Evolutionary conservation across 2,888 invertebrate species (phyloP), one percentile per base, ranked within the genome.

Genomic region (Papilio gigon): DNA sequence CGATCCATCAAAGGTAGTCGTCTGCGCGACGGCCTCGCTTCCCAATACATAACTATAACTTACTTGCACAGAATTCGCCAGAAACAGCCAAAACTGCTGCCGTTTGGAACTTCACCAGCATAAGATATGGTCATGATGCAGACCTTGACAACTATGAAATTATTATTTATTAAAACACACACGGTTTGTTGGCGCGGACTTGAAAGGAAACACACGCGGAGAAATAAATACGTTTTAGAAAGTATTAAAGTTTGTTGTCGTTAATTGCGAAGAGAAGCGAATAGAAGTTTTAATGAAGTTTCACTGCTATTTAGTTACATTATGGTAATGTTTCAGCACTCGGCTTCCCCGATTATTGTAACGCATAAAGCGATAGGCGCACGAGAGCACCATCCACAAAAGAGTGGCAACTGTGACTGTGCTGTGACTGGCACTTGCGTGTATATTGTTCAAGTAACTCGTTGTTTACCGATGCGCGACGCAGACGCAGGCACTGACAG

Each of bases 81-180:
- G 93, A 97, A 97, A 90, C 97, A 97, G 84, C 97, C 97, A 85
- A 97, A 97, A 91, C 95, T 96, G 93, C 97, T 97, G 84, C 97
- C 97, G 88, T 97, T 97, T 76, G 97, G 97, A 82, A 97, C 97
- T 90, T 97, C 96, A 82, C 96, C 96, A 80, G 97, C 96, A 92
- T 97, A 97, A 70, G 97, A 96, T 84, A 97, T 95, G 83, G 97
- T 97, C 97, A 97, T 97, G 83, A 83, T 83, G 84, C 81, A 78
- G 77, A 80, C 77, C 79, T 84, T 81, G 80, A 82, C 78, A 82
- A 85, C 86, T 82, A 83, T 82, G 78, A 81, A 83, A 84, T 88
- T 85, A 83, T 84, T 89, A 89, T 89, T 88, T 88, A 88, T 87
- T 81, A 84, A 88, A 81, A 89, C 86, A 88, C 87, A 89, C 89